Conservation (phyloP, 2,797 vertebrate species). For the Acestrorhynchus altus region DNA sequence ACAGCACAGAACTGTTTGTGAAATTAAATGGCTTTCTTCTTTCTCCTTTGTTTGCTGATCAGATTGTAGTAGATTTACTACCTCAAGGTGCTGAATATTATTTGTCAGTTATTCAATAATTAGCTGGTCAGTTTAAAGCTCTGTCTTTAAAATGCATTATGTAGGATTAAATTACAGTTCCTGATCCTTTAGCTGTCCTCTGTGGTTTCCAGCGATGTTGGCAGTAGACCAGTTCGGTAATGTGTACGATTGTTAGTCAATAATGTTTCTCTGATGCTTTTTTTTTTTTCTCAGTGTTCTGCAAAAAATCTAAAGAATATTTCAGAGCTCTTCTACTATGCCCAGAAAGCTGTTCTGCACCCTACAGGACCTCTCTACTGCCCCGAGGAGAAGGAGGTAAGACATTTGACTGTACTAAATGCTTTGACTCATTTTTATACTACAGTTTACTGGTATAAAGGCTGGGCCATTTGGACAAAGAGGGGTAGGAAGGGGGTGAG, state of each 20-base stretch:
- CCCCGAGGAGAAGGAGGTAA: conserved; percentile 98
- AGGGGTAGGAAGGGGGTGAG: too few relatives aligned
- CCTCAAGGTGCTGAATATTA: neutral
- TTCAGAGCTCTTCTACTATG: conserved; percentile 98
- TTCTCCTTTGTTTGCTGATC: neutral
- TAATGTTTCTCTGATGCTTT: neutral
- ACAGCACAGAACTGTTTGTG: neutral
- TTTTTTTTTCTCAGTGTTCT: conserved; percentile 85
- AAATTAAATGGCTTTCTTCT: neutral
- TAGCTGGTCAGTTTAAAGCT: neutral
- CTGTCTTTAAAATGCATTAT: too few relatives aligned
- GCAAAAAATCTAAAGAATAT: conserved; percentile 99
- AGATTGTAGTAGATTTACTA: neutral
- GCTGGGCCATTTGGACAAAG: too few relatives aligned
- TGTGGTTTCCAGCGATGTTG: too few relatives aligned
- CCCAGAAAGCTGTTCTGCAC: conserved; percentile 98
- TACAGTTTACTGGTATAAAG: too few relatives aligned
- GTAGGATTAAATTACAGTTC: neutral
- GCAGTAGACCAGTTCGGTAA: too few relatives aligned
- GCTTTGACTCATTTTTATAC: too few relatives aligned
- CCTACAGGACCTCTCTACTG: conserved; percentile 97
- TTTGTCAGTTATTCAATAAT: neutral
- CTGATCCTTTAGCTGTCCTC: neutral
- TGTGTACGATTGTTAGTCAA: neutral
- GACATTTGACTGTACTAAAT: neutral